phyloP scores from a whole-genome alignment of 1,140 invertebrate genomes.

The Diploscapter pachys region DNA sequence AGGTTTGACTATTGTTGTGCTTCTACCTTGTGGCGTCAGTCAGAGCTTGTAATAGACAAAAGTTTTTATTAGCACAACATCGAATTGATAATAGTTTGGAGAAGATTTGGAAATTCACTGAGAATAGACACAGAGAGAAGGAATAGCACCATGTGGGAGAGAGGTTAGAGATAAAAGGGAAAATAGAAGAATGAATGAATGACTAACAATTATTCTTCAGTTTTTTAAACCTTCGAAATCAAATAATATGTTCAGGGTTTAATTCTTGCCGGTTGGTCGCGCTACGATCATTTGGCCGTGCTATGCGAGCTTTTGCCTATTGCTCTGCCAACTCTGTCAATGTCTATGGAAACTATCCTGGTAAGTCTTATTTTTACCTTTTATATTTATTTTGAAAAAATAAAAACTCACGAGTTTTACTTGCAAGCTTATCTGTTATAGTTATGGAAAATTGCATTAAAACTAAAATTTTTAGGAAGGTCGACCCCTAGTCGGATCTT shows the following conservation, averaged over 20 bases:
- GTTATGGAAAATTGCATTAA: background rate
- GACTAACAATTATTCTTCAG: background rate
- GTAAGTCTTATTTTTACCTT: conserved; percentile 16
- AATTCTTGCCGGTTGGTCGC: conserved; percentile 56
- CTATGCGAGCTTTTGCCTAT: conserved; percentile 81
- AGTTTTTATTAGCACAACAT: too few relatives aligned
- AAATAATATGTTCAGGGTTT: conserved; percentile 43
- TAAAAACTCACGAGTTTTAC: background rate
- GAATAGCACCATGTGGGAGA: background rate
- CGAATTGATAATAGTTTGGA: too few relatives aligned
- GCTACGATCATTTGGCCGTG: conserved; percentile 84
- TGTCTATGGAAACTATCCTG: conserved; percentile 54
- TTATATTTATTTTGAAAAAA: background rate
- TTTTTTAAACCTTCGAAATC: conserved; percentile 5
- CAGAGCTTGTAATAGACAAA: too few relatives aligned
- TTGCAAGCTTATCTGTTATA: background rate
- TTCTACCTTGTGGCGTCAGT: background rate
- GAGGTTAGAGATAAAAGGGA: background rate
- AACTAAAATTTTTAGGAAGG: conserved; percentile 6
- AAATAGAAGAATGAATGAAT: background rate
- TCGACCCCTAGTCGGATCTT: conserved; percentile 2
- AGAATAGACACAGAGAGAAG: too few relatives aligned
- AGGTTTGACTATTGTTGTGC: conserved; percentile 29
- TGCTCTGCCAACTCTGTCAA: conserved; percentile 73
- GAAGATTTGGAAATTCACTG: too few relatives aligned